Conservation (phyloP, 2,797 vertebrate species). For the Silurus lanzhouensis region DNA sequence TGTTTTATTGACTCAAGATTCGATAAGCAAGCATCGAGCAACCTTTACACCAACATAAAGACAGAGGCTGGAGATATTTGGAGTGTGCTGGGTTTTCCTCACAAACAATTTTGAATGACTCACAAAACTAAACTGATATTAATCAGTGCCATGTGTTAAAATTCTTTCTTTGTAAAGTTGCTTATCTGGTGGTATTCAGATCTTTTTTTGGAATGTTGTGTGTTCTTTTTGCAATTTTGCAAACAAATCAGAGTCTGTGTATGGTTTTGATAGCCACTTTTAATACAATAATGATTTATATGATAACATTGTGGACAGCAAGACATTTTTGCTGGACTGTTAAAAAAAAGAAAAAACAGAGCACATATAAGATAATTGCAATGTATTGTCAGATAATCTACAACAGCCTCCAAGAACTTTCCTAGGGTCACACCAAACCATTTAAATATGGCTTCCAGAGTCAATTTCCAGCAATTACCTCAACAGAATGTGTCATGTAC, state of each 20-base stretch:
- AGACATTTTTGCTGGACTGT: neutral
- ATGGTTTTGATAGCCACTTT: no score
- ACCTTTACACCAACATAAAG: neutral
- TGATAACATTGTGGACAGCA: neutral
- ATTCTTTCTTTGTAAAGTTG: no score
- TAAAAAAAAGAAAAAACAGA: neutral
- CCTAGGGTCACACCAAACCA: no score
- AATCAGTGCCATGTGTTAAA: neutral
- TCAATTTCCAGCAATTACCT: no score
- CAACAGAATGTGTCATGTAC: no score
- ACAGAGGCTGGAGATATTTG: neutral
- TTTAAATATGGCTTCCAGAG: no score
- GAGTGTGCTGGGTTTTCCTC: neutral
- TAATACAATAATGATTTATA: no score
- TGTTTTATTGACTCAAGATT: conserved; percentile 51
- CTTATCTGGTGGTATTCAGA: no score
- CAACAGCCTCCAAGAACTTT: neutral
- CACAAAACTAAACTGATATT: neutral
- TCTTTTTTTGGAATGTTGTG: neutral
- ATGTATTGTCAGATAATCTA: neutral
- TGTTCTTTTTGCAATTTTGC: neutral
- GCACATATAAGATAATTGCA: neutral
- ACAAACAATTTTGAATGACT: neutral
- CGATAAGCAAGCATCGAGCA: conserved; percentile 28
- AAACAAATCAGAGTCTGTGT: no score